Evolutionary conservation across 1,140 invertebrate genomes (phyloP).

Genomic region (Eufriesea mexicana): DNA sequence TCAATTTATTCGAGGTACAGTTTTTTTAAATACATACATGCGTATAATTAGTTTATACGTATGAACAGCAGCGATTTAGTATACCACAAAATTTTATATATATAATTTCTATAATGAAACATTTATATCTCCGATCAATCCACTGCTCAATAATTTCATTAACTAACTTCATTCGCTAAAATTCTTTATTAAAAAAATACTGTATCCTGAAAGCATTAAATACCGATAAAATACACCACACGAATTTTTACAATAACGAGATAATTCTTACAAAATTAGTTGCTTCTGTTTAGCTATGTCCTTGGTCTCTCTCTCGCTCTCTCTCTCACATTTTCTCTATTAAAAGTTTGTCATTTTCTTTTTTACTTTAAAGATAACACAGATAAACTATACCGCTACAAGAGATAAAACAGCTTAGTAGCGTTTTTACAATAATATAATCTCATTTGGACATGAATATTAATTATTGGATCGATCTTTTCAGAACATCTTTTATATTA

Average conservation of each 20-base stretch:
- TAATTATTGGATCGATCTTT: constrained; percentile 35
- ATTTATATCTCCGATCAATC: neutral
- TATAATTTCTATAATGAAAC: neutral
- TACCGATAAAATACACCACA: constrained; percentile 24
- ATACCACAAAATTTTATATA: neutral
- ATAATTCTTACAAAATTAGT: constrained; percentile 34
- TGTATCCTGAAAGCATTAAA: neutral
- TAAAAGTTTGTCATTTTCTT: constrained; percentile 23
- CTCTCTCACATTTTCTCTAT: neutral
- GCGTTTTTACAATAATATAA: constrained; percentile 47
- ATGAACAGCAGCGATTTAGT: neutral
- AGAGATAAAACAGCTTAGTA: constrained; percentile 20
- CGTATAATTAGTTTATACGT: neutral
- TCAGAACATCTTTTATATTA: constrained; percentile 14
- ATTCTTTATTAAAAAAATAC: constrained; percentile 29
- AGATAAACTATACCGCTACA: constrained; percentile 43
- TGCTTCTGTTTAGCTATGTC: constrained; percentile 40
- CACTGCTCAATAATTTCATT: neutral
- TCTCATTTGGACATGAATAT: constrained; percentile 49
- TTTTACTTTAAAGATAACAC: constrained; percentile 38
- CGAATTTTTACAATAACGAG: constrained; percentile 16
- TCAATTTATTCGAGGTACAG: constrained; percentile 6
- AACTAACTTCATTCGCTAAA: neutral
- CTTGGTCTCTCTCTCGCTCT: neutral
- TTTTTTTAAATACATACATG: neutral